Conservation (phyloP, 2,888 invertebrate species). For the Clepsis dumicolana region DNA sequence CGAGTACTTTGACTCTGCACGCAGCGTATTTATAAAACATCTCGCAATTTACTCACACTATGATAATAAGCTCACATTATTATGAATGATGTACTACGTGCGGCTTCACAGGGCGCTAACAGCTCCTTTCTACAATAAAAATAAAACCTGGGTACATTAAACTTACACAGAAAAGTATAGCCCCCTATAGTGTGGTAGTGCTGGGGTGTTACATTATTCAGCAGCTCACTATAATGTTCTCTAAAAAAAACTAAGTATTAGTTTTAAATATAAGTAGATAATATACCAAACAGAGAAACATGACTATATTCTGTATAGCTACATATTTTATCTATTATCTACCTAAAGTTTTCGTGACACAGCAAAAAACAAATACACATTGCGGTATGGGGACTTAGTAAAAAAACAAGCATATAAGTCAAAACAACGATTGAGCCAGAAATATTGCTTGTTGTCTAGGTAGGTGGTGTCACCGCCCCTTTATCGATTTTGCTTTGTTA, state of each 20-base stretch:
- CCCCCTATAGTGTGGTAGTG: no score
- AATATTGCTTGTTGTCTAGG: constrained; percentile 4
- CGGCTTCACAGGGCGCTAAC: background rate
- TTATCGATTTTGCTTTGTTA: constrained; percentile 25
- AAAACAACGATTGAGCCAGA: background rate
- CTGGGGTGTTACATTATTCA: no score
- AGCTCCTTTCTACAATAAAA: background rate
- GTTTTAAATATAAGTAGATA: no score
- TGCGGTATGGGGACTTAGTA: background rate
- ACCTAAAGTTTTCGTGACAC: background rate
- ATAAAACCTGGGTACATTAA: background rate
- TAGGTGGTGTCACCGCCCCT: constrained; percentile 7
- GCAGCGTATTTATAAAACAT: background rate
- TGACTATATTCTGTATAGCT: background rate
- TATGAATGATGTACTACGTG: constrained; percentile 7
- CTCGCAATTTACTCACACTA: background rate
- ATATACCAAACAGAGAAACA: no score
- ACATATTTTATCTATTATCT: background rate
- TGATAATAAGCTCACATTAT: background rate
- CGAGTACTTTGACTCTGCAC: background rate
- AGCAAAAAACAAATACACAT: constrained; percentile 9
- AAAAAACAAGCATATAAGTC: constrained; percentile 7
- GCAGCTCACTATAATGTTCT: no score
- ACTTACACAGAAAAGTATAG: background rate
- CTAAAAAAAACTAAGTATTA: no score